These are phyloP conservation scores for Sturnus vulgaris DNA, from an alignment of 2,113 vertebrate species.

Conservation along the genomic window DNA sequence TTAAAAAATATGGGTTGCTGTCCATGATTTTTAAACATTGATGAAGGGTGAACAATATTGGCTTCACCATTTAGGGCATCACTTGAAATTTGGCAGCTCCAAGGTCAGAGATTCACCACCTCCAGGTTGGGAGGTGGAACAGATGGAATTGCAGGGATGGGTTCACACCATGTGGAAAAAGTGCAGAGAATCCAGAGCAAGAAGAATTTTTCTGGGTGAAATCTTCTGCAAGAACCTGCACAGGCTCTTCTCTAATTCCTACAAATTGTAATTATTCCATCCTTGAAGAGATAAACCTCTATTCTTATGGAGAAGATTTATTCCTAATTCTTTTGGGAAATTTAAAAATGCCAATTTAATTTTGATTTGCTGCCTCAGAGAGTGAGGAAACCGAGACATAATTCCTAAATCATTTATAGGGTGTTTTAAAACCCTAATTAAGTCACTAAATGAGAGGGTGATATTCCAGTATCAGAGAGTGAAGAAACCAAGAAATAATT, in stretches of 20 bases:
- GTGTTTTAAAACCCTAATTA: no score
- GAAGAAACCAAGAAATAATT: no score
- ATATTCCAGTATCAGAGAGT: no score
- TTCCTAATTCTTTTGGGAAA: not conserved
- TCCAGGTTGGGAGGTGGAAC: not conserved
- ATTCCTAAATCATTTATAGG: not conserved
- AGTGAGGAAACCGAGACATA: not conserved
- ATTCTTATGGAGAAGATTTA: not conserved
- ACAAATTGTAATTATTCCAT: not conserved
- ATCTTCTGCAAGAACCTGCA: no score
- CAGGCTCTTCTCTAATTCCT: not conserved
- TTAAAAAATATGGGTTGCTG: not conserved
- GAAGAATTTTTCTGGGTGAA: not conserved
- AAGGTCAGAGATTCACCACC: not conserved
- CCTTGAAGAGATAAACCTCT: not conserved
- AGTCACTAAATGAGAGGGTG: no score
- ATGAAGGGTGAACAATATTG: no score
- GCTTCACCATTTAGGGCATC: fast-evolving
- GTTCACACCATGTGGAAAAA: not conserved
- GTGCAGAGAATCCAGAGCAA: not conserved
- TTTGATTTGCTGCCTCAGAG: not conserved
- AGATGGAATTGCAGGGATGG: not conserved
- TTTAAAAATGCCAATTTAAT: not conserved
- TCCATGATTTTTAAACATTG: fast-evolving
- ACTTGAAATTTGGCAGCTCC: not conserved